phyloP scores from a whole-genome alignment of 2,113 vertebrate species.

The Otus sunia region DNA sequence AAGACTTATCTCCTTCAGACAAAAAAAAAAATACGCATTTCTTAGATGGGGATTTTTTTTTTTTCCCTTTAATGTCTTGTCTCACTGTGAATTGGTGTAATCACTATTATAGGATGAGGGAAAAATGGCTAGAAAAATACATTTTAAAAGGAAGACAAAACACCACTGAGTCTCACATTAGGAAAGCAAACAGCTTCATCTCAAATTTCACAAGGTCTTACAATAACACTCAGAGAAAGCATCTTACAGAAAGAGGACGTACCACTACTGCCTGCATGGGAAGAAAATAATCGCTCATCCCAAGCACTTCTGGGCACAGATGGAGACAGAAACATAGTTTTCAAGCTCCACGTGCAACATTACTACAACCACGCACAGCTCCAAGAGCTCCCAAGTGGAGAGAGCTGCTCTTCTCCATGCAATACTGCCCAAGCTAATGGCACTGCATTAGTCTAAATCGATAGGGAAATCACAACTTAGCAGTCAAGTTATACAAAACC shows the following conservation, averaged over 20 bases:
- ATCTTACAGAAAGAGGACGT: not conserved
- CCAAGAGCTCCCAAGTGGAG: not conserved
- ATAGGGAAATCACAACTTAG: rapidly evolving
- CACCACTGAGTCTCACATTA: not conserved
- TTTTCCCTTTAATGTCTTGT: not conserved
- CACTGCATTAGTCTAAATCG: rapidly evolving
- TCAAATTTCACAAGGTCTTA: not conserved
- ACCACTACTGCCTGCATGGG: not conserved
- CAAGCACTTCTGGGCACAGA: not conserved
- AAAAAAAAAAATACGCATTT: not conserved
- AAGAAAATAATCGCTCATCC: not conserved
- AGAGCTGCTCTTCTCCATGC: not conserved
- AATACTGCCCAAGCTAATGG: rapidly evolving
- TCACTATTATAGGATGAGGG: not conserved
- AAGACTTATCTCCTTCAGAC: not conserved
- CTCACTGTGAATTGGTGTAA: not conserved
- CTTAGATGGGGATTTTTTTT: not conserved
- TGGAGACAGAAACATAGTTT: not conserved
- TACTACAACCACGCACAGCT: not conserved
- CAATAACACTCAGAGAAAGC: not conserved
- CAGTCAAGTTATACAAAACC: not conserved
- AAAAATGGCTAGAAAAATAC: not conserved
- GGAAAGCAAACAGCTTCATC: not conserved
- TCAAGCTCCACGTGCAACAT: rapidly evolving
- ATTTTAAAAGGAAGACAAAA: not conserved